phyloP scores from a whole-genome alignment of 2,888 invertebrate genomes.

The Ferdinandea cuprea region DNA sequence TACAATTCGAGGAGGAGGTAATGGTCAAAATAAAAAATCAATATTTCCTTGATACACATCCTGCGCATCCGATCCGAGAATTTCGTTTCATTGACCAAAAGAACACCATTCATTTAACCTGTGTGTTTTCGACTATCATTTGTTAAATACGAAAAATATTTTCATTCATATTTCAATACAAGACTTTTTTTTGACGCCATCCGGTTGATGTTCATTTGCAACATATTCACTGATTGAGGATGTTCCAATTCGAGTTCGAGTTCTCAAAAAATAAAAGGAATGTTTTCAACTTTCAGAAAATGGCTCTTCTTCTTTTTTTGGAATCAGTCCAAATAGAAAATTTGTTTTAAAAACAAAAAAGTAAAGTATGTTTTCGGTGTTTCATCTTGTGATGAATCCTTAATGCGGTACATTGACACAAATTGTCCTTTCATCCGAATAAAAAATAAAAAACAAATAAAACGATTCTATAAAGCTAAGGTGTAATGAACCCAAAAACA shows the following conservation, averaged over 20 bases:
- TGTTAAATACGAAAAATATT: not conserved
- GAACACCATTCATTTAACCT: not conserved
- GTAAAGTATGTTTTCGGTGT: conserved; percentile 57
- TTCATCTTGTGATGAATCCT: conserved; percentile 46
- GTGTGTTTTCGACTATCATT: not conserved
- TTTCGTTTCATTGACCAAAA: conserved; percentile 1
- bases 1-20: not conserved
- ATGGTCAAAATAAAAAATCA: conserved; percentile 16
- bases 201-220: not conserved
- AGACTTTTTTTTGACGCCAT: not conserved
- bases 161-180: not conserved
- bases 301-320: conserved; percentile 19
- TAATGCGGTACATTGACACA: conserved; percentile 50
- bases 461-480: not conserved
- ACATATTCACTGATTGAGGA: conserved; percentile 35
- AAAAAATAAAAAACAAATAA: conserved; percentile 8
- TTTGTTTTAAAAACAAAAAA: conserved; percentile 33
- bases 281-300: not conserved
- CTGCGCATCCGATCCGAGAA: not conserved
- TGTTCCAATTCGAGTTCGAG: conserved; percentile 24
- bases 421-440: not conserved
- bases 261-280: not conserved
- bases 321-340: conserved; percentile 51
- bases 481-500: not conserved
- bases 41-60: conserved; percentile 11